These are phyloP conservation scores for Phyto melanocephala DNA, from an alignment of 2,888 invertebrate genomes.

Conservation along the genomic window DNA sequence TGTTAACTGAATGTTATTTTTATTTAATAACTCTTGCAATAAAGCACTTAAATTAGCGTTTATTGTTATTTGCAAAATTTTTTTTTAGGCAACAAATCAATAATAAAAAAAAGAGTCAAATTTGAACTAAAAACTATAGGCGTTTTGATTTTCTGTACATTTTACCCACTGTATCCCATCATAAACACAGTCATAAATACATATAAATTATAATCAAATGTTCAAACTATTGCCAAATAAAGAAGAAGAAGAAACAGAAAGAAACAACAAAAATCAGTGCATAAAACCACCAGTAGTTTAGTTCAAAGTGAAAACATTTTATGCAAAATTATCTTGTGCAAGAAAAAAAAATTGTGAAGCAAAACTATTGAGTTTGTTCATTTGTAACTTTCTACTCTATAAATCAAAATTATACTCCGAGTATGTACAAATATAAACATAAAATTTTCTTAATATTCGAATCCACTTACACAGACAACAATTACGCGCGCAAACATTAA, in stretches of 20 bases:
- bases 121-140: slow-evolving; percentile 5
- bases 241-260: background rate
- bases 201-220: slow-evolving; percentile 47
- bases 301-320: slow-evolving; percentile 25
- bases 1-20: too few species aligned
- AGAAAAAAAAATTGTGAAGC: too few species aligned
- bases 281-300: background rate
- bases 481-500: background rate
- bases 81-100: too few species aligned
- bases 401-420: slow-evolving; percentile 49
- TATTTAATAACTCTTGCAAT: background rate
- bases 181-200: slow-evolving; percentile 45
- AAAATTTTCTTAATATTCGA: slow-evolving; percentile 14
- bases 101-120: background rate
- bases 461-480: slow-evolving; percentile 1
- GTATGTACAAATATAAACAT: background rate
- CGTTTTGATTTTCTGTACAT: too few species aligned
- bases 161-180: slow-evolving; percentile 7
- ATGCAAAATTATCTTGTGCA: slow-evolving; percentile 35
- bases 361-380: slow-evolving; percentile 42
- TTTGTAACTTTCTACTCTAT: slow-evolving; percentile 41
- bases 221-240: slow-evolving; percentile 40
- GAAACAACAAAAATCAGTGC: background rate
- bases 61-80: background rate
- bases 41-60: slow-evolving; percentile 25